These are phyloP conservation scores for Salticus scenicus DNA, from an alignment of 2,888 invertebrate species.

Conservation along the genomic window DNA sequence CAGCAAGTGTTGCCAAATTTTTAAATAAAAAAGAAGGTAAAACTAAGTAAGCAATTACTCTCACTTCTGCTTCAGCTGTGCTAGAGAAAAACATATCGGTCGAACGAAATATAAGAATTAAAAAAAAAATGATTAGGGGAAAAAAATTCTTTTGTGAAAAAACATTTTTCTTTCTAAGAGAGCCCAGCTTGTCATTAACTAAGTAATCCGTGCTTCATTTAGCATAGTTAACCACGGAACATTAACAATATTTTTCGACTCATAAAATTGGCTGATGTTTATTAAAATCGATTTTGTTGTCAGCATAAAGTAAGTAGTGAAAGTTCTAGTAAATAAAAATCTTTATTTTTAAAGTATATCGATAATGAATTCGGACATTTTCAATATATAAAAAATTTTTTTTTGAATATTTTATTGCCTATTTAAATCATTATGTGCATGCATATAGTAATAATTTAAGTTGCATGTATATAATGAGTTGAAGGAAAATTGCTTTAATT, in stretches of 20 bases:
- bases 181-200: conserved; percentile 55
- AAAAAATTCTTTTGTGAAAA: conserved; percentile 40
- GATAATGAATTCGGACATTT: too few relatives aligned
- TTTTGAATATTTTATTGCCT: too few relatives aligned
- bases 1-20: conserved; percentile 48
- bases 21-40: conserved; percentile 30
- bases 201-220: conserved; percentile 53
- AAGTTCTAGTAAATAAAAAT: too few relatives aligned
- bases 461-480: too few relatives aligned
- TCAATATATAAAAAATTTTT: too few relatives aligned
- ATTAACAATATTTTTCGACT: not conserved
- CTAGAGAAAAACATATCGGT: not conserved
- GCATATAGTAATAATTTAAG: too few relatives aligned
- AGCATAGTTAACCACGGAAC: conserved; percentile 17
- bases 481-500: too few relatives aligned
- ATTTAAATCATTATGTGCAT: too few relatives aligned
- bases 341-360: too few relatives aligned
- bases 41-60: not conserved
- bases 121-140: not conserved
- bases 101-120: not conserved
- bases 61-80: not conserved
- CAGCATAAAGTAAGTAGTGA: too few relatives aligned
- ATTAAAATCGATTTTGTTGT: too few relatives aligned
- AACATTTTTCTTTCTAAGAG: conserved; percentile 62
- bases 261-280: not conserved